phyloP scores from a whole-genome alignment of 2,797 vertebrate genomes.

The Acrossocheilus fasciatus region DNA sequence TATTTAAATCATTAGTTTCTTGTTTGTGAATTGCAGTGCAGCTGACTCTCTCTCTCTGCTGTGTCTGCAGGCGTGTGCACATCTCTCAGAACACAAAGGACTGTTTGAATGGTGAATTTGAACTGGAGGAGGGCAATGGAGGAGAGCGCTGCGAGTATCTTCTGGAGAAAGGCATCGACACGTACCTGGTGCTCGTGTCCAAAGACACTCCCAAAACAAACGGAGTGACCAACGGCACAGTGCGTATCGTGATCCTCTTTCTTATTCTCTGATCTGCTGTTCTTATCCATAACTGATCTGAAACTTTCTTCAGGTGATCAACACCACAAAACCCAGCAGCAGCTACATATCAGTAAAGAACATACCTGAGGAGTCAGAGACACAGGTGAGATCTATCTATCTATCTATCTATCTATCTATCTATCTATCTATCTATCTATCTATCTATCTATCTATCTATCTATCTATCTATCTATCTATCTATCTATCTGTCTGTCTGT shows the following conservation, averaged over 20 bases:
- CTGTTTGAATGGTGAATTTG: conserved; percentile 90
- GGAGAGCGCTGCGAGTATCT: conserved; percentile 91
- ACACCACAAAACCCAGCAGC: conserved; percentile 52
- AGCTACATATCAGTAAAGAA: conserved; percentile 12
- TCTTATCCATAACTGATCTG: neutral
- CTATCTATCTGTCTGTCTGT: neutral
- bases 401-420: neutral
- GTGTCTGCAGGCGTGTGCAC: conserved; percentile 85
- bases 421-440: conserved; percentile 1
- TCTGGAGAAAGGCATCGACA: conserved; percentile 92
- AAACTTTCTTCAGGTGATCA: conserved; percentile 45
- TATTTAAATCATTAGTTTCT: neutral
- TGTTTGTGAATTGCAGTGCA: neutral
- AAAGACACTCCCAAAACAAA: conserved; percentile 70
- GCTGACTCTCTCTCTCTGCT: neutral
- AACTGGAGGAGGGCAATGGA: conserved; percentile 88
- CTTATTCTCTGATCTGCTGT: neutral
- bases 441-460: neutral
- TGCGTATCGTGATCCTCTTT: conserved; percentile 70
- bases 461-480: neutral
- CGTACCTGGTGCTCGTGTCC: conserved; percentile 86
- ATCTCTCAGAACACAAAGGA: conserved; percentile 93
- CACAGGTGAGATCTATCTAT: conserved; percentile 35
- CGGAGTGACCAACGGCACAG: conserved; percentile 76
- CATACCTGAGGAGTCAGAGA: neutral